Base-by-base conservation (phyloP, 92 coral and sea anemone genomes). In the Zoanthus sociatus region DNA sequence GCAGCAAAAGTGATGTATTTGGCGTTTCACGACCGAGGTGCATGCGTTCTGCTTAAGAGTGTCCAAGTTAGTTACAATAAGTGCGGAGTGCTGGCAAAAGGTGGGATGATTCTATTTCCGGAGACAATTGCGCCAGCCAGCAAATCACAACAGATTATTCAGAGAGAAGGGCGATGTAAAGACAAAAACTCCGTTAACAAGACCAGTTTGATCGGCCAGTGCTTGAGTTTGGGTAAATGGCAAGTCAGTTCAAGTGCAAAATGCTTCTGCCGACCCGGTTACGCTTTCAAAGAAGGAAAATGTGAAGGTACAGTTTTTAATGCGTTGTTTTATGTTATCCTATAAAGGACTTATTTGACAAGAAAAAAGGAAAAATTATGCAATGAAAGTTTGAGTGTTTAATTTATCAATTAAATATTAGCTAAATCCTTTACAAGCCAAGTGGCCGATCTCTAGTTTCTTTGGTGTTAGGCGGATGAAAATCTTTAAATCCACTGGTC, bases 21-120 rank as follows among this genome's bases (percentile, higher is more conserved):
- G 74, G 85, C 85, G 8, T 81, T 81, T 53, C 75, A 64, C 20
- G 76, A 64, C 20, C 74, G 85, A 47, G 85, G 85, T 31, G 85
- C 85, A 18, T 81, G 85, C 26, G 85, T 45, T 46, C 15, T 44
- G 15, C 46, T 81, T 6, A 20, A 66, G 21, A 81, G 53, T 14
- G 76, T 81, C 17, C 18, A 67, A 13, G 3, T 81, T 45, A 46
- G 75, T 8, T 81, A 47, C 45, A 81, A 81, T 26, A 64, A 18
- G 15, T 81, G 85, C 26, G 85, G 85, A 48, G 60, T 21, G 42
- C 21, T 66, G 37, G 85, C 85, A 4, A 67, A 56, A 47, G 47
- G 54, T 33, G 48, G 75, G 21, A 66, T 81, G 85, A 16, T 81
- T 1, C 11, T 17, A 11, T 81, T 81, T 50, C 85, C 76, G 21